These are phyloP conservation scores for Emmelina monodactyla DNA, from an alignment of 2,888 invertebrate species.

Conservation along the genomic window DNA sequence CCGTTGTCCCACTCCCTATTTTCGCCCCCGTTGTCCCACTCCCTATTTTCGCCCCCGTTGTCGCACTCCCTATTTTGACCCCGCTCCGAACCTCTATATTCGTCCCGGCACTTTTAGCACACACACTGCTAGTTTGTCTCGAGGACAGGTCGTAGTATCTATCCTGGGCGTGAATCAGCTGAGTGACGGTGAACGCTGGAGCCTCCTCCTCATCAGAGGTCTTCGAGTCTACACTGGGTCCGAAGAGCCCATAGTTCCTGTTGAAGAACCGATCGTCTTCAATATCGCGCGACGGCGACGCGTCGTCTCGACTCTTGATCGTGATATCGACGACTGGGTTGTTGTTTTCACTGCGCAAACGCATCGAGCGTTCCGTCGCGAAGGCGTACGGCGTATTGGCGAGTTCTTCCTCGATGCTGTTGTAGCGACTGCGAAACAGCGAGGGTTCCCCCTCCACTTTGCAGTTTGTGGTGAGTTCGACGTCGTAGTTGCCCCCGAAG, in stretches of 20 bases:
- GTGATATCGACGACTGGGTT: conserved; percentile 35
- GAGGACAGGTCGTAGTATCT: conserved; percentile 49
- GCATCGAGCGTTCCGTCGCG: conserved; percentile 36
- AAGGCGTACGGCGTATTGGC: conserved; percentile 63
- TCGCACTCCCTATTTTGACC: too few species aligned
- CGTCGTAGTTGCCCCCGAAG: conserved; percentile 48
- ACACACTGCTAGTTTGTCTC: conserved; percentile 19
- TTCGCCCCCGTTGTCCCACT: conserved; percentile 15
- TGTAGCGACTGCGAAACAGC: conserved; percentile 56
- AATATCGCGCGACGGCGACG: conserved; percentile 40
- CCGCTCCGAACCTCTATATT: too few species aligned
- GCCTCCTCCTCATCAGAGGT: conserved; percentile 22
- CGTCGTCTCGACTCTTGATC: conserved; percentile 27
- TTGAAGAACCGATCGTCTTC: conserved; percentile 47
- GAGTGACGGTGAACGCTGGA: conserved; percentile 50
- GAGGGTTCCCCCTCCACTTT: conserved; percentile 29
- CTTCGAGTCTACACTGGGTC: conserved; percentile 32
- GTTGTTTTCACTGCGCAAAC: conserved; percentile 24
- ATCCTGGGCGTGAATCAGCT: conserved; percentile 56
- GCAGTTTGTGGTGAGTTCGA: conserved; percentile 22
- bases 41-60: conserved; percentile 16
- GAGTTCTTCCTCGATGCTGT: conserved; percentile 56
- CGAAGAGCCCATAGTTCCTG: conserved; percentile 30
- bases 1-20: too few species aligned
- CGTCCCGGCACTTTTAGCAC: too few species aligned